A percentile compares a stretch with the other conserved stretches of the same genome.
These are phyloP conservation scores for Amaurobius ferox DNA, from an alignment of 2,888 invertebrate genomes.

Conservation along the genomic window DNA sequence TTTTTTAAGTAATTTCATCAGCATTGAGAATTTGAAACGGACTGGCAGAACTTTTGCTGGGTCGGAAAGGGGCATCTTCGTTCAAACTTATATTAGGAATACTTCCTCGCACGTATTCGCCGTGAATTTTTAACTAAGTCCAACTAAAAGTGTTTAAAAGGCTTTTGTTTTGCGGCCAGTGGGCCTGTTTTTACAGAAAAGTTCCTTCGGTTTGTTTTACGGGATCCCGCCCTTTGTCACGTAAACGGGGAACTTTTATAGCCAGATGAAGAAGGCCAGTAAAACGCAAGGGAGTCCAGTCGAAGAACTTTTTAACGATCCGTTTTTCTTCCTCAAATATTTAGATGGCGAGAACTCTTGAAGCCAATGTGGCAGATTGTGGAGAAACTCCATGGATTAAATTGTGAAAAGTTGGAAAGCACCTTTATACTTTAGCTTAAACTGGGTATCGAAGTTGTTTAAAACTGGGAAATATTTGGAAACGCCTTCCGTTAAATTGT, in stretches of 20 bases:
- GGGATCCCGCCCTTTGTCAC: conserved; percentile 17
- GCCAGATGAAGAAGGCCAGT: conserved; percentile 30
- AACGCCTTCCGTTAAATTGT: too few relatives aligned
- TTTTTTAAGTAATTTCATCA: too few relatives aligned
- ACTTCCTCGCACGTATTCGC: conserved; percentile 53
- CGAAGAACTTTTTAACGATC: conserved; percentile 60
- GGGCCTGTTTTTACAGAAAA: conserved; percentile 34
- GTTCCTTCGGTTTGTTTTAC: conserved; percentile 1
- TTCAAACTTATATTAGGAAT: conserved; percentile 2
- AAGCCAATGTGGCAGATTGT: too few relatives aligned
- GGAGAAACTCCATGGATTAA: neutral
- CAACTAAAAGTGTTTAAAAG: conserved; percentile 47
- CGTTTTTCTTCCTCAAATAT: conserved; percentile 49
- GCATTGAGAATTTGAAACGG: too few relatives aligned
- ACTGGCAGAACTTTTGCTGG: too few relatives aligned
- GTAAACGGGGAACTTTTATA: conserved; percentile 44
- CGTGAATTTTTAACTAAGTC: conserved; percentile 56
- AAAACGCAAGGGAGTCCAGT: conserved; percentile 8
- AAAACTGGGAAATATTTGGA: too few relatives aligned
- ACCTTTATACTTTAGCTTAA: too few relatives aligned
- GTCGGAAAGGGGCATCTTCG: neutral
- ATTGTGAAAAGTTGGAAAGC: neutral
- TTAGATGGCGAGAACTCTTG: neutral
- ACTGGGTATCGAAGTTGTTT: too few relatives aligned
- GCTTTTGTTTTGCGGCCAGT: conserved; percentile 28